These are phyloP conservation scores for Delia radicum DNA, from an alignment of 1,140 invertebrate genomes.

Conservation along the genomic window DNA sequence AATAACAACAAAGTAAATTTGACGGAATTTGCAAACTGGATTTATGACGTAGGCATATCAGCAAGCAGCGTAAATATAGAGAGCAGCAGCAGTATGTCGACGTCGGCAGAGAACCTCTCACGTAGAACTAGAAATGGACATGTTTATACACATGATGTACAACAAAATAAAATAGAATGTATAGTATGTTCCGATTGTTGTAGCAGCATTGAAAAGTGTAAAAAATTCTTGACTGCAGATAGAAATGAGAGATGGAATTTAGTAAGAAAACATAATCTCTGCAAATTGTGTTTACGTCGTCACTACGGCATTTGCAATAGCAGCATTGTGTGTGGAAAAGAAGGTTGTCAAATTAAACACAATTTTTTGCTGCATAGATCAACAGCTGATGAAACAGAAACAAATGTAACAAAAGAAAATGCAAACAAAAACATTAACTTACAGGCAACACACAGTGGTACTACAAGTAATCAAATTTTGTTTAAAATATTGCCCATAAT, in stretches of 20 bases:
- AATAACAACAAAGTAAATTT: background rate
- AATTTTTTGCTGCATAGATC: background rate
- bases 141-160: background rate
- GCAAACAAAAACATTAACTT: background rate
- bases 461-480: background rate
- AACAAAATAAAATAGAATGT: background rate
- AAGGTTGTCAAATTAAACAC: background rate
- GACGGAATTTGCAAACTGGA: background rate
- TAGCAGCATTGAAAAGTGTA: background rate
- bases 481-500: background rate
- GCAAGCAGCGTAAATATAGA: background rate
- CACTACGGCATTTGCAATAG: background rate
- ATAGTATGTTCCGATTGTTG: background rate
- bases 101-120: background rate
- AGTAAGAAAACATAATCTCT: background rate
- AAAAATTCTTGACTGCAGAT: background rate
- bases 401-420: background rate
- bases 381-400: background rate
- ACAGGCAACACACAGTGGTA: background rate
- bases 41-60: background rate
- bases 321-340: background rate
- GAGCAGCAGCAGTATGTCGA: background rate
- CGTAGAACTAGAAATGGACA: background rate
- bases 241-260: background rate
- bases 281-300: background rate